Evolutionary conservation across 2,888 invertebrate species (phyloP), one percentile per base, ranked within the genome.

Genomic region (Crioceris asparagi): DNA sequence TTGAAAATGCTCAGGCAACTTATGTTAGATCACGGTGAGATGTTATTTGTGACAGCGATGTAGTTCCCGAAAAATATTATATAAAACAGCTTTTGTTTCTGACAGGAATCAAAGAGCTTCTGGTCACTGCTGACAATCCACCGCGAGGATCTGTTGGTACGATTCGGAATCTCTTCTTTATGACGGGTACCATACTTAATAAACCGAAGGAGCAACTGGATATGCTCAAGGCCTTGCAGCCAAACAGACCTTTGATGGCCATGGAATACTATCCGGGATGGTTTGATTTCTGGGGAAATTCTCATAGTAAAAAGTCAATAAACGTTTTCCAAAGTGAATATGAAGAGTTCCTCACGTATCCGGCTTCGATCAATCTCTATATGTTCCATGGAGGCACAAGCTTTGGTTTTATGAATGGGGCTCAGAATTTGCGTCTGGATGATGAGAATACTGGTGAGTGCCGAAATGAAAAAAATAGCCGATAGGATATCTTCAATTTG

Each of bases 321-420:
- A 38, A 46, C 7, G 49, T 34, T 11, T 57, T 55, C 33, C 29
- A 21, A 15, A 35, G 48, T 8, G 39, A 46, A 17, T 52, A 50
- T 30, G 49, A 52, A 33, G 34, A 32, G 26, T 53, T 56, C 25
- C 32, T 56, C 15, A 35, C 43, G 4, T 59, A 59, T 44, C 61
- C 61, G 5, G 72, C 74, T 7, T 76, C 80, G 33, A 77, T 92
- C 21, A 93, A 90, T 55, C 75, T 92, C 51, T 94, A 92, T 59
- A 86, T 93, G 83, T 91, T 90, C 63, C 81, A 79, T 53, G 93
- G 93, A n/a, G 92, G 93, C 32, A 84, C 85, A 1, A 91, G 86
- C 55, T 86, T 81, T 55, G 86, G 77, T 36, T 88, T 80, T 51
- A 77, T 59, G 26, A 62, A 58, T 37, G 62, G 62, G 17, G 52